A percentile compares a stretch with the other conserved stretches of the same genome.
phyloP scores from a whole-genome alignment of 2,113 vertebrate genomes.

The Takifugu bimaculatus region DNA sequence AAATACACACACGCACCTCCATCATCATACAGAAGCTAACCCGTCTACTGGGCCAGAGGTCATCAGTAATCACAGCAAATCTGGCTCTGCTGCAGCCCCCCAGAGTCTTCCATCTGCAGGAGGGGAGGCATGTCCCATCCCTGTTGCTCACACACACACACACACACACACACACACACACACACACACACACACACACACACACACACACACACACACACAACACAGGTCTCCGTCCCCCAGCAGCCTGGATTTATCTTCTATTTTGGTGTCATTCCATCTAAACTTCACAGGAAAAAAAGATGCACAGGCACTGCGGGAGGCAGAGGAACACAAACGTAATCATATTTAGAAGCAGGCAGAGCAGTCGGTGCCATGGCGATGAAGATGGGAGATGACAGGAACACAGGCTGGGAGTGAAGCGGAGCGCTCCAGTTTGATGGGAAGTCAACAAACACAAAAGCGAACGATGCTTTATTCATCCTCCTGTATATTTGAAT shows the following conservation, averaged over 20 bases:
- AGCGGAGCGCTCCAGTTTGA: no score
- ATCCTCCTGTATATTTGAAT: no score
- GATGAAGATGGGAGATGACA: no score
- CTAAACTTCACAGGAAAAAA: constrained; percentile 1
- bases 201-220: not conserved
- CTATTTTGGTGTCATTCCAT: constrained; percentile 5
- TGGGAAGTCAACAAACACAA: no score
- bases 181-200: constrained; percentile 3
- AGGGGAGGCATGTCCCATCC: no score
- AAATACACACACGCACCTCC: constrained; percentile 5
- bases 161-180: constrained; percentile 1
- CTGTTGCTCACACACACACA: not conserved
- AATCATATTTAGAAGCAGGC: not conserved
- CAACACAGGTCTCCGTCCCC: not conserved
- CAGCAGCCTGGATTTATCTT: not conserved
- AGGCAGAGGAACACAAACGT: not conserved
- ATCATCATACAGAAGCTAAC: no score
- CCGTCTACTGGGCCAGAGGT: no score
- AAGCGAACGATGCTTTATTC: no score
- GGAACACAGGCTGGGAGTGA: no score
- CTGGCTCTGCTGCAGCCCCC: no score
- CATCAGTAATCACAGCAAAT: no score
- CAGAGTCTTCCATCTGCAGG: no score
- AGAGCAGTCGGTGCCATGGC: not conserved
- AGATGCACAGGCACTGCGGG: not conserved